A percentile compares a stretch with the other conserved stretches of the same genome.
Conservation (phyloP, 23 tunicate genomes). For the Diplosoma virens region DNA sequence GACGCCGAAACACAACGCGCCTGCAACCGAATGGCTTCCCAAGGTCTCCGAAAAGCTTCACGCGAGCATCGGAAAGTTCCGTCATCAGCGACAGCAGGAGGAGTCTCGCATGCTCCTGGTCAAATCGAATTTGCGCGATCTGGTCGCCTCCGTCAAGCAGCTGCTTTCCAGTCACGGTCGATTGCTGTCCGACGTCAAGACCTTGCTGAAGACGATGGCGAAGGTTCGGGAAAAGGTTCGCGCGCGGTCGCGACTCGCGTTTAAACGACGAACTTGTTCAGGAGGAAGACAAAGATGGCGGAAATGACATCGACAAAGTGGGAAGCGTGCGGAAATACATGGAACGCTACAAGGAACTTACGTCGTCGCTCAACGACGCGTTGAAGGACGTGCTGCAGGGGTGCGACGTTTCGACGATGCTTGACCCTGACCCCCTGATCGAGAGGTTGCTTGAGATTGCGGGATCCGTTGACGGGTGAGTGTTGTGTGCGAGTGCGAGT, state of each 20-base stretch:
- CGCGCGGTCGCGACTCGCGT: no score
- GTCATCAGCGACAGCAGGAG: slow-evolving; percentile 74
- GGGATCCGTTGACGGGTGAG: slow-evolving; percentile 61
- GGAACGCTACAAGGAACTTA: slow-evolving; percentile 71
- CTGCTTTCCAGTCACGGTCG: slow-evolving; percentile 62
- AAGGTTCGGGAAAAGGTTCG: no score
- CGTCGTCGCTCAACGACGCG: slow-evolving; percentile 52
- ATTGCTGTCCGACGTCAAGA: slow-evolving; percentile 82
- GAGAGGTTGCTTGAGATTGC: slow-evolving; percentile 56
- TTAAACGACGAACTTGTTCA: no score
- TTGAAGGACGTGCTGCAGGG: slow-evolving; percentile 74
- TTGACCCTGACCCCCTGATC: slow-evolving; percentile 82
- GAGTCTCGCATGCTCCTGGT: slow-evolving; percentile 71
- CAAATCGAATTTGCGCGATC: slow-evolving; percentile 63
- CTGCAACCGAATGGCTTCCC: slow-evolving; percentile 64
- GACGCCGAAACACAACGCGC: slow-evolving; percentile 44
- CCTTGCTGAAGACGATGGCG: slow-evolving; percentile 80
- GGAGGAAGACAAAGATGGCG: slow-evolving; percentile 53
- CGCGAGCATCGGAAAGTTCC: slow-evolving; percentile 31
- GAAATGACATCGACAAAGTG: slow-evolving; percentile 3
- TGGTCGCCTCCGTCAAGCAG: slow-evolving; percentile 67
- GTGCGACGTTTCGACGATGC: slow-evolving; percentile 71
- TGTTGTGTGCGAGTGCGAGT: no score
- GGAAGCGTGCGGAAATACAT: slow-evolving; percentile 68
- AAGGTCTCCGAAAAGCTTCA: slow-evolving; percentile 64